A percentile compares a stretch with the other conserved stretches of the same genome.
phyloP scores from a whole-genome alignment of 2,113 vertebrate genomes.

The Megaceryle maxima region DNA sequence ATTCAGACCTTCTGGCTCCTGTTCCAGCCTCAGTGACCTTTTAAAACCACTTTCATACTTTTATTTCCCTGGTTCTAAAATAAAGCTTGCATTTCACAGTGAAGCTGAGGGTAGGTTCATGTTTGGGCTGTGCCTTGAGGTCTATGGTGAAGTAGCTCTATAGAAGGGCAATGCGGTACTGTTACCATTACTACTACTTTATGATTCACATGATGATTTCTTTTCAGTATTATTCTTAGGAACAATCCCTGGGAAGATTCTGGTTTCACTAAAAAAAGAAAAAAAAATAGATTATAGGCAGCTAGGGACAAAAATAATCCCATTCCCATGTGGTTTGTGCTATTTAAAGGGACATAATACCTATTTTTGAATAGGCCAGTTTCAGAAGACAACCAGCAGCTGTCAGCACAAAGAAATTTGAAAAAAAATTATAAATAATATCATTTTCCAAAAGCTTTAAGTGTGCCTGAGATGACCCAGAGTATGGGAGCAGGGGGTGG shows the following conservation, averaged over 20 bases:
- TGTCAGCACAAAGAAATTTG: not conserved
- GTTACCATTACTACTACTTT: not conserved
- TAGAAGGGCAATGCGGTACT: not conserved
- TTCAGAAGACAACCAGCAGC: slow-evolving; percentile 4
- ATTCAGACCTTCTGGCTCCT: not conserved
- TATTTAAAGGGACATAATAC: slow-evolving; percentile 47
- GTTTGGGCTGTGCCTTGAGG: not conserved
- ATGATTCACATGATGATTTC: not conserved
- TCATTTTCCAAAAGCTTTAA: not conserved
- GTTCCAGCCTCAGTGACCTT: slow-evolving; percentile 8
- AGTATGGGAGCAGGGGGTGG: not conserved
- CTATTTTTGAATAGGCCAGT: slow-evolving; percentile 18
- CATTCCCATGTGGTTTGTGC: not conserved
- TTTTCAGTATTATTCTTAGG: slow-evolving; percentile 48
- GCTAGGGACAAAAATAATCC: slow-evolving; percentile 49
- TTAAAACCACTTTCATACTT: not conserved
- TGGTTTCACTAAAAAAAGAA: slow-evolving; percentile 10
- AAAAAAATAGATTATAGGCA: slow-evolving; percentile 13
- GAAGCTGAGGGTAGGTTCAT: not conserved
- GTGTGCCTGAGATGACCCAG: not conserved
- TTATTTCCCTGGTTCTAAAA: slow-evolving; percentile 23
- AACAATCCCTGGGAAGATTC: slow-evolving; percentile 60
- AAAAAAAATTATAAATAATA: not conserved
- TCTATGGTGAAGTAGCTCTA: not conserved
- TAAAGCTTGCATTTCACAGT: not conserved